Percentiles rank a stretch among this genome's conserved stretches.
Conservation (phyloP, 1,140 invertebrate genomes). For the Streblospio benedicti region DNA sequence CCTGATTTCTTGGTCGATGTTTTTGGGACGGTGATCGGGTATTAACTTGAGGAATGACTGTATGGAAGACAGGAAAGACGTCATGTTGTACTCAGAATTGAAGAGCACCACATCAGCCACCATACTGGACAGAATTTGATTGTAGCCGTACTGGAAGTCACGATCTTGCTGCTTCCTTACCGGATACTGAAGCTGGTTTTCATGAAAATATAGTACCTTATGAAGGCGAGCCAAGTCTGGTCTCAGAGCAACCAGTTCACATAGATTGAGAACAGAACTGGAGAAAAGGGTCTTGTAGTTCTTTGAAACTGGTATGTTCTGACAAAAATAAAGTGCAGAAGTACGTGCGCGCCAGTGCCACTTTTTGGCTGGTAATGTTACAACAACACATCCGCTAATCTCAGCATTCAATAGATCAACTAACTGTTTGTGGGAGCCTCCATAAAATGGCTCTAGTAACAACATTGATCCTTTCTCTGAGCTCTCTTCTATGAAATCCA, state of each 20-base stretch:
- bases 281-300: constrained; percentile 54
- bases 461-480: no score
- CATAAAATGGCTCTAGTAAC: constrained; percentile 61
- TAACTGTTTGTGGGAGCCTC: constrained; percentile 62
- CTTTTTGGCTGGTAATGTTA: constrained; percentile 61
- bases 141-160: constrained; percentile 70
- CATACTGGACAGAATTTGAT: constrained; percentile 59
- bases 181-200: constrained; percentile 69
- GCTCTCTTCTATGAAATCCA: no score
- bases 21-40: constrained; percentile 56
- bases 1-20: constrained; percentile 52
- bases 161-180: constrained; percentile 58
- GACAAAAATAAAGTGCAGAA: constrained; percentile 57
- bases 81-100: constrained; percentile 63
- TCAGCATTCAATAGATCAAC: constrained; percentile 50
- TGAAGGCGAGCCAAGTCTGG: constrained; percentile 54
- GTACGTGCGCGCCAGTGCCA: constrained; percentile 71
- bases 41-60: constrained; percentile 58
- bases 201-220: constrained; percentile 71
- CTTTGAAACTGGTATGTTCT: constrained; percentile 51
- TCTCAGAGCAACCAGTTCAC: constrained; percentile 60
- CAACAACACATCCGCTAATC: constrained; percentile 39
- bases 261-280: constrained; percentile 64
- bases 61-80: constrained; percentile 59
- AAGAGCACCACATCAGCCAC: constrained; percentile 64